These are phyloP conservation scores for Burhinus oedicnemus DNA, from an alignment of 2,113 vertebrate genomes.

Conservation along the genomic window DNA sequence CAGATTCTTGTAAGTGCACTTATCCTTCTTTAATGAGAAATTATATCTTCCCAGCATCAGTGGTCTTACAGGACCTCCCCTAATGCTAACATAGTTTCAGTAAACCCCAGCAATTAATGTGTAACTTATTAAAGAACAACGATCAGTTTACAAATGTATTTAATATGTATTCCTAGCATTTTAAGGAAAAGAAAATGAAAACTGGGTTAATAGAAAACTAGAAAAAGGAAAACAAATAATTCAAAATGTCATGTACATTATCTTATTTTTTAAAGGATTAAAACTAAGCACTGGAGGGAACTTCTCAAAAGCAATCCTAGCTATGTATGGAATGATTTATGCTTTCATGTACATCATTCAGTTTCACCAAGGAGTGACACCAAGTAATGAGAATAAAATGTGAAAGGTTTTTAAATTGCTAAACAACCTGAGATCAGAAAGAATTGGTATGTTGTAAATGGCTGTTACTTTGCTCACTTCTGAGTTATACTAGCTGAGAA, in stretches of 20 bases:
- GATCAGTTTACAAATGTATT: not conserved
- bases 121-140: slow-evolving; percentile 59
- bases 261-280: not conserved
- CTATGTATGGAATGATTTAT: not conserved
- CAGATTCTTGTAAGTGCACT: not conserved
- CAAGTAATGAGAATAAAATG: not conserved
- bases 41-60: slow-evolving; percentile 1
- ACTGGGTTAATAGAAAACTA: slow-evolving; percentile 31
- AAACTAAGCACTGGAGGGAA: not conserved
- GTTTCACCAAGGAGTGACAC: not conserved
- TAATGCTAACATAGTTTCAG: slow-evolving; percentile 29
- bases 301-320: not conserved
- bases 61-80: not conserved
- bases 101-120: slow-evolving; percentile 27
- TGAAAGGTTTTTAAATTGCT: not conserved
- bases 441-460: not conserved
- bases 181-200: slow-evolving; percentile 29
- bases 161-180: not conserved
- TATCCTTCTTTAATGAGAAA: not conserved
- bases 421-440: not conserved
- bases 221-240: not conserved
- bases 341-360: not conserved
- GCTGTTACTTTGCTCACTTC: not conserved
- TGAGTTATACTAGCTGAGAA: not conserved
- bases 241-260: not conserved